Evolutionary conservation across 2,888 invertebrate genomes (phyloP), one percentile per base, ranked within the genome.

Genomic region (Entomobrya proxima): DNA sequence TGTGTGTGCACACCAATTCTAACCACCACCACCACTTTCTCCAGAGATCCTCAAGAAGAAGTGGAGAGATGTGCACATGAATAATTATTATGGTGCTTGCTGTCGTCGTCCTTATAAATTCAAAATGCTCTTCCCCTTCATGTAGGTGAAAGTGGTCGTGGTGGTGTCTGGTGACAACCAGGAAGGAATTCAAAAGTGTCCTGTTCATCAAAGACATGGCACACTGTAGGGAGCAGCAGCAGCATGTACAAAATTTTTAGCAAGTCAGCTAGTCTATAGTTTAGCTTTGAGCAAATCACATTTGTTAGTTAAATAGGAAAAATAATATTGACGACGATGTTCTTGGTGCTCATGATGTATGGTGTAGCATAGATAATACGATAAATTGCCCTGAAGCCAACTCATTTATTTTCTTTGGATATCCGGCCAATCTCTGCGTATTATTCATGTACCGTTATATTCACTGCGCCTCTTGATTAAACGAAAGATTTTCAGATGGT

Each of bases 41-140:
- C 5, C 18, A 6, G 30, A 61, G 61, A 77, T 32, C 11, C 47
- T 27, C 13, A 27, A 58, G 24, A 50, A 75, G 15, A 37, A 18
- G 75, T 35, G 15, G 24, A 30, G 44, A 44, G 67, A 67, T 76
- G 83, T 84, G 77, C 83, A 77, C 83, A 84, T 84, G 83, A 84
- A 84, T 84, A 84, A 84, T 84, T 84, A 83, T 61, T 69, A 76
- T 72, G 72, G 21, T 47, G 47, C 15, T 35, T 37, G 76, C 52
- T 35, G 55, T 40, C 15, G 27, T 24, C 27, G 40, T 24, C 5
- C 32, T 55, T 40, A 21, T 52, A 76, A n/a, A 76, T 55, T 55
- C 40, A 18, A 55, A 40, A 18, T 52, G 52, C n/a, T 52, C 52
- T n/a, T 40, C 40, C 18, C 11, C 13, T 2, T 40, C 21, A 40